phyloP scores from a whole-genome alignment of 37 sponge, comb jelly and placozoan genomes.

The Geodia barretti region DNA sequence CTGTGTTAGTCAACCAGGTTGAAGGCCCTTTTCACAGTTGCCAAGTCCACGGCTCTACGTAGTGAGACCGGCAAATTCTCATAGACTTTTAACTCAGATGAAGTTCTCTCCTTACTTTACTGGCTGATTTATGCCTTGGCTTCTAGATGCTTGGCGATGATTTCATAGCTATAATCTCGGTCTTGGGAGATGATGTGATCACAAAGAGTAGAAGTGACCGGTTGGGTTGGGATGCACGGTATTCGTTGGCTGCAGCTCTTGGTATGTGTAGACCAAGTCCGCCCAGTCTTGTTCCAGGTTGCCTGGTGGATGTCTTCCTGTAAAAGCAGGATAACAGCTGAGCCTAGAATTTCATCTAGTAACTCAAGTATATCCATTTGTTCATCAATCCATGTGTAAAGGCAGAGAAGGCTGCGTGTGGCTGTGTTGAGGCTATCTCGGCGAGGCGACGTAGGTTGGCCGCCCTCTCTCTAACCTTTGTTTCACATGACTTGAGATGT shows the following conservation, averaged over 20 bases:
- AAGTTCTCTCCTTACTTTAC: not conserved
- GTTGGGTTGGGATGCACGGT: constrained; percentile 1
- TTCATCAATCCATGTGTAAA: constrained; percentile 14
- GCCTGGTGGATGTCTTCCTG: not conserved
- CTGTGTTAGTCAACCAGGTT: no score
- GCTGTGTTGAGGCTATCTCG: not conserved
- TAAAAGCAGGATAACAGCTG: not conserved
- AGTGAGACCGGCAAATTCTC: not conserved
- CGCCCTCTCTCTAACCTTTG: not conserved
- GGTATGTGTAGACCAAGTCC: constrained; percentile 8
- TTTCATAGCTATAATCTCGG: not conserved
- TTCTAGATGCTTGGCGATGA: constrained; percentile 1
- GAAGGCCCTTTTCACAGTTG: no score
- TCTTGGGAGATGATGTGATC: constrained; percentile 25
- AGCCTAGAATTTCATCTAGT: not conserved
- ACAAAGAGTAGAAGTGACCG: not conserved
- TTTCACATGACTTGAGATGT: not conserved
- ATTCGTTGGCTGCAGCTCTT: not conserved
- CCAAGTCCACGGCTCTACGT: no score
- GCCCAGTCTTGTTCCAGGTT: not conserved
- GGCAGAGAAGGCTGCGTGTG: not conserved
- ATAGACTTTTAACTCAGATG: not conserved
- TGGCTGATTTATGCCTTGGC: not conserved
- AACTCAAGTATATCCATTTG: constrained; percentile 9
- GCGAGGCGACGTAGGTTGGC: not conserved